Conservation (phyloP, 2,113 vertebrate genomes). For the Dromiciops gliroides region DNA sequence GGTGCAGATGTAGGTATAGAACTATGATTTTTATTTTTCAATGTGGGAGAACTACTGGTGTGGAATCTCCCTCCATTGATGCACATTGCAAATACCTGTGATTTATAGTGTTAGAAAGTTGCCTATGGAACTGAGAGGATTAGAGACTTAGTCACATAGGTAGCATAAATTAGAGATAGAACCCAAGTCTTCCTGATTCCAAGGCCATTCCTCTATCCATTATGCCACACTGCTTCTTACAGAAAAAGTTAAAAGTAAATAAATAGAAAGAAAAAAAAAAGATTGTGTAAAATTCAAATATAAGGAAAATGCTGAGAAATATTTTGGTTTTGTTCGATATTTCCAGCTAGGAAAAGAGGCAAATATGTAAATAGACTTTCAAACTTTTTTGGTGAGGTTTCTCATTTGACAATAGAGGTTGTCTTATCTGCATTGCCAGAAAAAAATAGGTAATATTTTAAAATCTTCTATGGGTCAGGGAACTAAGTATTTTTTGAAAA, state of each 20-base stretch:
- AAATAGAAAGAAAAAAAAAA: not conserved
- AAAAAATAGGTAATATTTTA: not conserved
- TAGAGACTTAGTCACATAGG: not conserved
- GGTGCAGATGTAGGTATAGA: not conserved
- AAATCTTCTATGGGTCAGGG: not conserved
- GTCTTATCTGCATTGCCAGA: not conserved
- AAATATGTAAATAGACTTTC: not conserved
- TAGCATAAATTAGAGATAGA: not conserved
- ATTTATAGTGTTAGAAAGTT: not conserved
- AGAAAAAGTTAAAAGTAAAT: not conserved
- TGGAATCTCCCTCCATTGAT: not conserved
- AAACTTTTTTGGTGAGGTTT: not conserved
- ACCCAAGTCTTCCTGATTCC: not conserved
- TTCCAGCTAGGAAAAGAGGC: not conserved
- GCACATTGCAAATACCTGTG: not conserved
- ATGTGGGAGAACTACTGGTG: not conserved
- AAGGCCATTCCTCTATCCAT: not conserved
- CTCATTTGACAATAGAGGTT: not conserved
- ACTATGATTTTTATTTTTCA: not conserved
- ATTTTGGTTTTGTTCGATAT: not conserved
- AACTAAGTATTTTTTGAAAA: slow-evolving; percentile 23
- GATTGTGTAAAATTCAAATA: not conserved
- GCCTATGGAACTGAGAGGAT: not conserved
- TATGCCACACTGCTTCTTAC: not conserved
- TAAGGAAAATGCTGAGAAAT: not conserved